Conservation (phyloP, 2,888 invertebrate genomes). For the Diadegma fenestrale region DNA sequence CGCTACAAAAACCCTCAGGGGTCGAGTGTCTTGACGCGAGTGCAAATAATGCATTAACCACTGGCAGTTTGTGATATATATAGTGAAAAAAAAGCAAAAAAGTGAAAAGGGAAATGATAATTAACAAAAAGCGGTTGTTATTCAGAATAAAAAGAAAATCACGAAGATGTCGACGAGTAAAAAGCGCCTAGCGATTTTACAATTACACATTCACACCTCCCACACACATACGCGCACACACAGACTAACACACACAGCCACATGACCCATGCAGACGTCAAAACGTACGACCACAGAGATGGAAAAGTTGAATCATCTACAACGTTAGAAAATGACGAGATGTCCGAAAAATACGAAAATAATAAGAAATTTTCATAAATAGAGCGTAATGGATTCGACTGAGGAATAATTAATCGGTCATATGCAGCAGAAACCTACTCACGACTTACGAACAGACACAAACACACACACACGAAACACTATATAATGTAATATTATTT, state of each 20-base stretch:
- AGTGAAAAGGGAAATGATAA: conserved; percentile 75
- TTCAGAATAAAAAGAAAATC: conserved; percentile 60
- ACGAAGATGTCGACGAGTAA: conserved; percentile 56
- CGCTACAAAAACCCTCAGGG: background rate
- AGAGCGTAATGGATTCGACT: conserved; percentile 51
- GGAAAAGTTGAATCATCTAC: background rate
- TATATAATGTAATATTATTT: conserved; percentile 85
- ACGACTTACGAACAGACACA: conserved; percentile 76
- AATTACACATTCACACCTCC: conserved; percentile 74
- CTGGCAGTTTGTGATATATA: conserved; percentile 85
- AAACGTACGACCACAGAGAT: background rate
- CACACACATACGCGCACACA: background rate
- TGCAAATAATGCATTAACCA: conserved; percentile 75
- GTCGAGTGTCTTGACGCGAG: conserved; percentile 70
- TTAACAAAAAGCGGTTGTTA: conserved; percentile 70
- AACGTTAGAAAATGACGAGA: conserved; percentile 11
- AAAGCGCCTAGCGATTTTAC: conserved; percentile 83
- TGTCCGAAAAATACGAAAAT: background rate
- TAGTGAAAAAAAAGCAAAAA: conserved; percentile 80
- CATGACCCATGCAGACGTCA: background rate
- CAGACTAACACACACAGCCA: background rate
- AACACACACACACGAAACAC: conserved; percentile 77
- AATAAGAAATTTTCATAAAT: conserved; percentile 27
- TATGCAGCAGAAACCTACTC: conserved; percentile 66
- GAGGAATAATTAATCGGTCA: conserved; percentile 69